A percentile compares a stretch with the other conserved stretches of the same genome.
Evolutionary conservation across 2,888 invertebrate species (phyloP).

Genomic region (Limenitis camilla): DNA sequence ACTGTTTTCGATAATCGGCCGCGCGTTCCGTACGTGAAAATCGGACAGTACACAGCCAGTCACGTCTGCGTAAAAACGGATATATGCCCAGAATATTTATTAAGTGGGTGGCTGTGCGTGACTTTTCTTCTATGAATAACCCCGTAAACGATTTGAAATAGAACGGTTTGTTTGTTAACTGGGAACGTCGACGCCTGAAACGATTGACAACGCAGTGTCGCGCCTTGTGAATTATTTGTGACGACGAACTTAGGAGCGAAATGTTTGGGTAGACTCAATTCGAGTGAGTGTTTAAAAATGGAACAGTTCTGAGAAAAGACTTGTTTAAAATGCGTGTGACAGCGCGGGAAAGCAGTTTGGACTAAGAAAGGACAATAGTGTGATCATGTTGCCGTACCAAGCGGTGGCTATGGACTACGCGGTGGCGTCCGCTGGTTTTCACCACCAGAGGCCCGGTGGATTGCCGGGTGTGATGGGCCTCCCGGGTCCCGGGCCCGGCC

Average conservation of each 20-base stretch:
- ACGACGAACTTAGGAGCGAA: conserved; percentile 14
- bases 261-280: conserved; percentile 19
- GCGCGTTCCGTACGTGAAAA: conserved; percentile 74
- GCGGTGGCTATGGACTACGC: conserved; percentile 91
- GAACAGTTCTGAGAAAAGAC: conserved; percentile 23
- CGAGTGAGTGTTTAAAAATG: conserved; percentile 31
- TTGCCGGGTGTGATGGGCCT: conserved; percentile 75
- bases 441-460: conserved; percentile 70
- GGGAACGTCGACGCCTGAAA: conserved; percentile 45
- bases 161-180: conserved; percentile 64
- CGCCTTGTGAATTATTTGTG: conserved; percentile 30
- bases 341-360: conserved; percentile 35
- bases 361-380: conserved; percentile 27
- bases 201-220: conserved; percentile 23
- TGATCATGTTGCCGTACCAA: conserved; percentile 88
- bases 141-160: conserved; percentile 65
- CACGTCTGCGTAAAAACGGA: conserved; percentile 75
- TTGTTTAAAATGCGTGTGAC: conserved; percentile 40
- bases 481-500: conserved; percentile 65
- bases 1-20: conserved; percentile 74
- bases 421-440: conserved; percentile 71
- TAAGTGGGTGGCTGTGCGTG: conserved; percentile 74
- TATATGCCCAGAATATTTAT: conserved; percentile 78
- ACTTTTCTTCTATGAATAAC: conserved; percentile 71
- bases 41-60: conserved; percentile 69